phyloP scores from a whole-genome alignment of 1,140 invertebrate genomes.

The Drosophila cardini region DNA sequence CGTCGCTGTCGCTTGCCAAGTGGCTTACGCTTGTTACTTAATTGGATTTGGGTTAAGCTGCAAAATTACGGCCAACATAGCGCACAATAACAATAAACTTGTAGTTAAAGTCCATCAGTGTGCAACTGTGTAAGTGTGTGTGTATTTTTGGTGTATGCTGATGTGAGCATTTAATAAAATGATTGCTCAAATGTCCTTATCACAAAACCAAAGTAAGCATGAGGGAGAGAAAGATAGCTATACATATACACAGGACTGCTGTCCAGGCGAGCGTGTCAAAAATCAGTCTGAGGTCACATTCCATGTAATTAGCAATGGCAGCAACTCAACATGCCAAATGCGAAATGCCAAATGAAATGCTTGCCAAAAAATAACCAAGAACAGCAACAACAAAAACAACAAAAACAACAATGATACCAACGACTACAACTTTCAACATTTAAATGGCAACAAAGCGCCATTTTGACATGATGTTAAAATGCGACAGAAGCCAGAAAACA shows the following conservation, averaged over 20 bases:
- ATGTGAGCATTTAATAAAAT: slow-evolving; percentile 61
- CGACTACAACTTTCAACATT: slow-evolving; percentile 36
- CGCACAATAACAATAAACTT: slow-evolving; percentile 79
- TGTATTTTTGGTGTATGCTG: slow-evolving; percentile 18
- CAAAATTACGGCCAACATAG: slow-evolving; percentile 77
- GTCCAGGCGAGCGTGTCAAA: slow-evolving; percentile 57
- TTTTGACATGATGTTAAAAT: slow-evolving; percentile 37
- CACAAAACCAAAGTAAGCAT: slow-evolving; percentile 27
- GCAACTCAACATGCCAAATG: slow-evolving; percentile 40
- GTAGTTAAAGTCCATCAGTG: slow-evolving; percentile 58
- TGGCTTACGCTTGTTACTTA: slow-evolving; percentile 82
- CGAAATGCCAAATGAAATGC: slow-evolving; percentile 54
- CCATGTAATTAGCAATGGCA: slow-evolving; percentile 72
- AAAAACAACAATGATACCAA: slow-evolving; percentile 22
- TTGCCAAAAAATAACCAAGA: slow-evolving; percentile 26
- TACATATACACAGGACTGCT: slow-evolving; percentile 17
- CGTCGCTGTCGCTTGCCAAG: slow-evolving; percentile 78
- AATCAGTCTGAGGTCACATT: slow-evolving; percentile 61
- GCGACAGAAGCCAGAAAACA: slow-evolving; percentile 26
- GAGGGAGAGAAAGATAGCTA: background rate
- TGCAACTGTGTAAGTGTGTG: slow-evolving; percentile 9
- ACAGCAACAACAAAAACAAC: slow-evolving; percentile 17
- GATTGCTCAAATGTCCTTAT: slow-evolving; percentile 71
- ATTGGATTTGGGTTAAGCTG: slow-evolving; percentile 82
- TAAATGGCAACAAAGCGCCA: slow-evolving; percentile 38